Conservation (phyloP, 2,888 invertebrate species). For the Synergus laeviventris region DNA sequence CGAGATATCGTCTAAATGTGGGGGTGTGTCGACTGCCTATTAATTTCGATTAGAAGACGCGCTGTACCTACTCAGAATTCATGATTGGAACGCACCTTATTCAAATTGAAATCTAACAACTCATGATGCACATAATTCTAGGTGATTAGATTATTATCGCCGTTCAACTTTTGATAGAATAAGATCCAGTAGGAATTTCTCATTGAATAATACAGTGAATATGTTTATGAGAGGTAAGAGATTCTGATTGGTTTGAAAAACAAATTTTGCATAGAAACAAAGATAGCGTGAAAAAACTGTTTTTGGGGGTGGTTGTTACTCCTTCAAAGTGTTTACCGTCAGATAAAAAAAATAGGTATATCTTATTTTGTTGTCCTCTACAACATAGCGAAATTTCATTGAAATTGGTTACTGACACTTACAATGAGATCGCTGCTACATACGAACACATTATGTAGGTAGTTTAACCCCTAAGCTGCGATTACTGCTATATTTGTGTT, state of each 20-base stretch:
- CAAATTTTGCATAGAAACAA: too few relatives aligned
- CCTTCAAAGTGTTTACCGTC: too few relatives aligned
- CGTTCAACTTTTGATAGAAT: constrained; percentile 22
- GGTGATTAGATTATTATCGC: neutral
- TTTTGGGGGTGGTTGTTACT: too few relatives aligned
- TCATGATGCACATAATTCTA: neutral
- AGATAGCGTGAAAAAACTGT: too few relatives aligned
- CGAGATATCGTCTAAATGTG: constrained; percentile 72
- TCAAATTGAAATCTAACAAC: neutral
- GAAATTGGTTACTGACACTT: too few relatives aligned
- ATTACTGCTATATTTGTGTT: too few relatives aligned
- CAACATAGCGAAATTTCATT: too few relatives aligned
- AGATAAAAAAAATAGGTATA: too few relatives aligned
- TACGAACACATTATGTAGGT: too few relatives aligned
- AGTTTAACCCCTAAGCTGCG: too few relatives aligned
- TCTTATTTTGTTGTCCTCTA: too few relatives aligned
- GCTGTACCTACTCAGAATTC: constrained; percentile 8
- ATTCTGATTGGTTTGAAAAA: constrained; percentile 53
- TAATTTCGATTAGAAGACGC: constrained; percentile 50
- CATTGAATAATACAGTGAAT: constrained; percentile 58
- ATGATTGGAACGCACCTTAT: constrained; percentile 3
- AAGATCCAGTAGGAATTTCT: constrained; percentile 2
- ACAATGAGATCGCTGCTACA: too few relatives aligned
- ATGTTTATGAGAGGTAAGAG: constrained; percentile 62
- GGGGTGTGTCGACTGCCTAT: constrained; percentile 66